phyloP scores from a whole-genome alignment of 2,888 invertebrate genomes.

The Beris morrisii region DNA sequence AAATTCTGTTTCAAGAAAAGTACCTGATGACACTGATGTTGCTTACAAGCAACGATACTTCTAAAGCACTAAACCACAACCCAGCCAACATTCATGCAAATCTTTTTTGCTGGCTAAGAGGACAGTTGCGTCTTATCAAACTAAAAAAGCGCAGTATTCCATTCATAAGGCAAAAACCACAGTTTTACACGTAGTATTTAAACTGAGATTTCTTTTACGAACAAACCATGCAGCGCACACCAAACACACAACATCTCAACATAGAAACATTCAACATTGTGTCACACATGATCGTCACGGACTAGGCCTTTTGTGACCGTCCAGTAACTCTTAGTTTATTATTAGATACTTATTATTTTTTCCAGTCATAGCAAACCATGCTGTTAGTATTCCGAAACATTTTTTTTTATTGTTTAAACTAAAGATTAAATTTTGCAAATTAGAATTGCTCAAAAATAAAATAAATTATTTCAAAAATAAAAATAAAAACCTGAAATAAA shows the following conservation, averaged over 20 bases:
- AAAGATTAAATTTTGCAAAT: constrained; percentile 14
- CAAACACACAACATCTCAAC: too few species aligned
- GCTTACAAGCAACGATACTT: constrained; percentile 6
- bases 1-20: constrained; percentile 3
- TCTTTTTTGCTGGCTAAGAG: background rate
- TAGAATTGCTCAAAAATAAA: constrained; percentile 11
- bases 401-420: too few species aligned
- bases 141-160: too few species aligned
- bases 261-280: too few species aligned
- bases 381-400: constrained; percentile 20
- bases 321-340: too few species aligned
- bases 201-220: too few species aligned
- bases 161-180: too few species aligned
- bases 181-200: too few species aligned
- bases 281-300: too few species aligned
- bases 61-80: constrained; percentile 10
- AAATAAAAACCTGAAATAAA: constrained; percentile 32
- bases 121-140: too few species aligned
- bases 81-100: constrained; percentile 24
- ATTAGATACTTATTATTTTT: constrained; percentile 14
- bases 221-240: too few species aligned
- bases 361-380: constrained; percentile 1
- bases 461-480: constrained; percentile 18
- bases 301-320: too few species aligned
- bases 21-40: constrained; percentile 21